Evolutionary conservation across 1,140 invertebrate genomes (phyloP), one percentile per base, ranked within the genome.

Genomic region (Ooceraea biroi): DNA sequence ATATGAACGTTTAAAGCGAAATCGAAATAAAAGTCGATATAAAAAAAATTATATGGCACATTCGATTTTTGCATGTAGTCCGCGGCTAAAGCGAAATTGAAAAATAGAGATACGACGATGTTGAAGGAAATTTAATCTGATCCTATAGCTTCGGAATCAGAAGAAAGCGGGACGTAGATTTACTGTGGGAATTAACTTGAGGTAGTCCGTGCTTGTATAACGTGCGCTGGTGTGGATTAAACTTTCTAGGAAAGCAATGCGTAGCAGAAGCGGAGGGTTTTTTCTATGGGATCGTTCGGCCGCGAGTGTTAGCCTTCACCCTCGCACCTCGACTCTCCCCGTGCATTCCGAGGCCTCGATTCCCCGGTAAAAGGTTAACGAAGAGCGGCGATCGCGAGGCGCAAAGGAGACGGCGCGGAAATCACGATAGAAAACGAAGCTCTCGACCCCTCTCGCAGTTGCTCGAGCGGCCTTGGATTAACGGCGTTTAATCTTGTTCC

Each of bases 391-490:
- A 58, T 5, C 12, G n/a, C 63, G 58, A 11, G 12, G 17, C 14
- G 27, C 30, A 19, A 66, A n/a, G 19, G 10, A 50, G n/a, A 48
- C 14, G 65, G 22, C n/a, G 44, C 12, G n/a, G 30, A 36, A 74
- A 25, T 7, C n/a, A 41, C 27, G 14, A 41, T 7, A 7, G 7
- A 36, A 36, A 36, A 36, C 36, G 36, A 36, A 36, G 36, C 36
- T 36, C 36, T 36, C 36, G 36, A 73, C 52, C 8, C 30, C 41
- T 50, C 12, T 19, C 44, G 61, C 12, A 12, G 11, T 65, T 22
- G 19, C 41, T 44, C 41, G 41, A 46, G 46, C 50, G 85, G 55
- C 82, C 86, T 88, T 88, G 86, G 36, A 63, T 1, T n/a, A 22
- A 12, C 22, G 19, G 22, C n/a, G 65, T 63, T 27, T 41, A 7